Base-by-base conservation (phyloP, 2,888 invertebrate genomes). In the Halocaridina rubra region DNA sequence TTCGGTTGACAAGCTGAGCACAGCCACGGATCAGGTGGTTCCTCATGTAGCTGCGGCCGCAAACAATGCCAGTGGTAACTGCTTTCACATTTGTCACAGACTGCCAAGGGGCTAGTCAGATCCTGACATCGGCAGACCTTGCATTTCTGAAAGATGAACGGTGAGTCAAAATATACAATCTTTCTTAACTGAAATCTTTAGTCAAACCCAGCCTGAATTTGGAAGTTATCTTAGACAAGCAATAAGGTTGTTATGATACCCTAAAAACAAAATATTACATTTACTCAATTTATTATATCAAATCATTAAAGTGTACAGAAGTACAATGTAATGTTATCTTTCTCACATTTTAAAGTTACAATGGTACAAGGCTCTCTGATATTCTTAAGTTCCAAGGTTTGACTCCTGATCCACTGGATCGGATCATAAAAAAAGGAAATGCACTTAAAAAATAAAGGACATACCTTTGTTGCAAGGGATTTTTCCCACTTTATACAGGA, bases 101-200 rank as follows among this genome's bases (percentile, higher is more conserved):
- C 84, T 29, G 89, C 80, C 33, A 89, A 69, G 90, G 90, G 88
- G 22, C 29, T 69, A 39, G 59, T 53, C 22, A 64, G 80, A 76
- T 80, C 80, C 29, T 87, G 86, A 10, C 74, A 79, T 22, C 87
- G 64, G 57, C 91, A 91, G 53, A 91, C 90, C 84, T 91, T 91
- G 88, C 91, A 91, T 90, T 91, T 91, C 91, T 91, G 89, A 33
- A 89, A n/a, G n/a, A n/a, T n/a, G n/a, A n/a, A n/a, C n/a, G n/a
- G n/a, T n/a, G n/a, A n/a, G n/a, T n/a, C n/a, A n/a, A n/a, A n/a
- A n/a, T n/a, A n/a, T n/a, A n/a, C n/a, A n/a, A n/a, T n/a, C n/a
- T n/a, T n/a, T n/a, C n/a, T n/a, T n/a, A n/a, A n/a, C n/a, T n/a
- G n/a, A n/a, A n/a, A n/a, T n/a, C n/a, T n/a, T n/a, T n/a, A n/a